A percentile compares a stretch with the other conserved stretches of the same genome.
Conservation (phyloP, 2,113 vertebrate species). For the Notothenia coriiceps region DNA sequence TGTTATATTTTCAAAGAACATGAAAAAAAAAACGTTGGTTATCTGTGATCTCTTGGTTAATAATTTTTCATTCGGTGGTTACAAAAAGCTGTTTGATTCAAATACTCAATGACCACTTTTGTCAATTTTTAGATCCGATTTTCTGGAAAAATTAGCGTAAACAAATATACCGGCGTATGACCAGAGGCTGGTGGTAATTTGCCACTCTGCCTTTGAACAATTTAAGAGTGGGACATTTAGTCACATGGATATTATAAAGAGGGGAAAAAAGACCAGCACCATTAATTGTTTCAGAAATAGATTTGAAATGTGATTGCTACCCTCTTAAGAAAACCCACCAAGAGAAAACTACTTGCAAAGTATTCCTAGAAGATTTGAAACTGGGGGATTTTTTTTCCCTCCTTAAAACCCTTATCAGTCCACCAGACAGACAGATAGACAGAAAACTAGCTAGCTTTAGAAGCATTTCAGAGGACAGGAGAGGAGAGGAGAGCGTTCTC, state of each 20-base stretch:
- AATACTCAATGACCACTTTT: conserved; percentile 33
- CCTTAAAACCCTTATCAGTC: conserved; percentile 70
- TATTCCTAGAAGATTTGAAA: conserved; percentile 66
- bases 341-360: conserved; percentile 48
- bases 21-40: neutral
- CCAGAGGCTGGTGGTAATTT: conserved; percentile 19
- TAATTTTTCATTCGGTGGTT: conserved; percentile 1
- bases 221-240: conserved; percentile 16
- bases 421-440: conserved; percentile 75
- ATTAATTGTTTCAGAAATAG: conserved; percentile 43
- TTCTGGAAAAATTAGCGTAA: conserved; percentile 33
- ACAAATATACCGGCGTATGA: neutral
- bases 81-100: conserved; percentile 45
- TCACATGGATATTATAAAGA: conserved; percentile 43
- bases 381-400: conserved; percentile 36
- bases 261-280: neutral
- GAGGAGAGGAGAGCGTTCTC: conserved; percentile 86
- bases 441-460: conserved; percentile 72
- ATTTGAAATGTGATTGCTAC: conserved; percentile 59
- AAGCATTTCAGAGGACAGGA: conserved; percentile 56
- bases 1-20: neutral
- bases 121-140: conserved; percentile 18
- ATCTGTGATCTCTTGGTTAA: conserved; percentile 2
- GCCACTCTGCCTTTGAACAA: conserved; percentile 13
- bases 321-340: conserved; percentile 44